Evolutionary conservation across 2,113 vertebrate species (phyloP).

Genomic region (Herpetotheres cachinnans): DNA sequence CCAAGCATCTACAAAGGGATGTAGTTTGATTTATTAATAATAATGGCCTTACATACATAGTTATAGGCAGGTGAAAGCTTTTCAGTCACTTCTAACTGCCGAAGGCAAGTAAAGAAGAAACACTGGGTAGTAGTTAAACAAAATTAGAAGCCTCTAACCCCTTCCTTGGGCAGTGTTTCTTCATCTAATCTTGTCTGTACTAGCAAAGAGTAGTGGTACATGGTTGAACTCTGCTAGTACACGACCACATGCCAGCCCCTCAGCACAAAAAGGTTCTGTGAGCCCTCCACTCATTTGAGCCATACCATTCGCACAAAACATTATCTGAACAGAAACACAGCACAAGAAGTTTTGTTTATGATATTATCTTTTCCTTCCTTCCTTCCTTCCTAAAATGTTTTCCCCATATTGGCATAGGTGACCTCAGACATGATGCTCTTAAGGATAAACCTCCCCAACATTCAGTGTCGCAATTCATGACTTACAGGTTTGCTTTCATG

Average conservation of each 20-base stretch:
- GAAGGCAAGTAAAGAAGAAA: background rate
- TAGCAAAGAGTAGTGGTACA: background rate
- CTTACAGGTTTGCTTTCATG: background rate
- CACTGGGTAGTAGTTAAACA: background rate
- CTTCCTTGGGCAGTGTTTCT: background rate
- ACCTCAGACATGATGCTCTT: background rate
- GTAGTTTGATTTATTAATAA: constrained; percentile 3
- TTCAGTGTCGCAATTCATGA: background rate
- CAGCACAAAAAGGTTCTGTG: background rate
- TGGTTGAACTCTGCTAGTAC: background rate
- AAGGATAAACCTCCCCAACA: background rate
- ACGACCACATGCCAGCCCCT: background rate
- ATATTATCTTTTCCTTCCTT: background rate
- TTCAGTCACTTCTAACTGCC: background rate
- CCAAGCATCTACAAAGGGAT: background rate
- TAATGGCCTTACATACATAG: background rate
- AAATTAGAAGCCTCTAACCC: background rate
- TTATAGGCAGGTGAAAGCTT: background rate
- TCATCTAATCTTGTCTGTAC: background rate
- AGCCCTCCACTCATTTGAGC: background rate
- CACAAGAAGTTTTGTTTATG: background rate
- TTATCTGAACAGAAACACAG: background rate
- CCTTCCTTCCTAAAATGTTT: background rate
- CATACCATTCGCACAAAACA: background rate
- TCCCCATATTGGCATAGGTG: background rate